These are phyloP conservation scores for Megamerina dolium DNA, from an alignment of 2,888 invertebrate species.

Conservation along the genomic window DNA sequence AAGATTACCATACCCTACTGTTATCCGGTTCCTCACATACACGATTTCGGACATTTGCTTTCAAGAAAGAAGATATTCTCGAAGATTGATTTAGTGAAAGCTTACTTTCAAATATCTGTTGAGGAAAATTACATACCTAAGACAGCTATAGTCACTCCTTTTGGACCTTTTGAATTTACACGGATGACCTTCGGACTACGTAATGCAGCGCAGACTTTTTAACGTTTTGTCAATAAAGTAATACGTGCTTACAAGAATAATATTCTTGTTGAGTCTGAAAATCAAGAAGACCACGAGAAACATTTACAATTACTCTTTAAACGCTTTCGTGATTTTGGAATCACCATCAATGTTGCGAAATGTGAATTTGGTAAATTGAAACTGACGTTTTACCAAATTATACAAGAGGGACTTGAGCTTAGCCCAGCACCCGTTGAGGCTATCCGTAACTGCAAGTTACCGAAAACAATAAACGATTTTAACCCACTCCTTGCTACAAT, in stretches of 20 bases:
- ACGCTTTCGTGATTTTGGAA: slow-evolving; percentile 13
- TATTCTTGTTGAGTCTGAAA: slow-evolving; percentile 10
- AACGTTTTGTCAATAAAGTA: slow-evolving; percentile 13
- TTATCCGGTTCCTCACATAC: slow-evolving; percentile 18
- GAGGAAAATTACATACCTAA: slow-evolving; percentile 13
- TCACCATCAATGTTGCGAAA: too few relatives aligned
- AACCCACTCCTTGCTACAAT: too few relatives aligned
- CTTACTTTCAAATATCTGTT: slow-evolving; percentile 29
- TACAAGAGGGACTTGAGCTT: too few relatives aligned
- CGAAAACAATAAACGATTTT: too few relatives aligned
- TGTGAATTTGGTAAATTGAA: too few relatives aligned
- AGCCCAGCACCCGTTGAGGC: too few relatives aligned
- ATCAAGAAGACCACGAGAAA: slow-evolving; percentile 3
- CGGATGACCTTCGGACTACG: slow-evolving; percentile 28
- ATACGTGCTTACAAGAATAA: too few relatives aligned
- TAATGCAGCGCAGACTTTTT: slow-evolving; percentile 14
- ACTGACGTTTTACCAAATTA: too few relatives aligned
- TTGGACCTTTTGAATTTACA: slow-evolving; percentile 13
- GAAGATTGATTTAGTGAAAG: slow-evolving; percentile 11
- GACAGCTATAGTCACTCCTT: slow-evolving; percentile 14
- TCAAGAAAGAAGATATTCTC: slow-evolving; percentile 13
- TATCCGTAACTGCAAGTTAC: too few relatives aligned
- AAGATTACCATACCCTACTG: slow-evolving; percentile 7
- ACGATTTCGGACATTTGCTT: slow-evolving; percentile 23
- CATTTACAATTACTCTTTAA: slow-evolving; percentile 11